Conservation (phyloP, 2,797 vertebrate species). For the Lepidocolaptes lacrymiger region DNA sequence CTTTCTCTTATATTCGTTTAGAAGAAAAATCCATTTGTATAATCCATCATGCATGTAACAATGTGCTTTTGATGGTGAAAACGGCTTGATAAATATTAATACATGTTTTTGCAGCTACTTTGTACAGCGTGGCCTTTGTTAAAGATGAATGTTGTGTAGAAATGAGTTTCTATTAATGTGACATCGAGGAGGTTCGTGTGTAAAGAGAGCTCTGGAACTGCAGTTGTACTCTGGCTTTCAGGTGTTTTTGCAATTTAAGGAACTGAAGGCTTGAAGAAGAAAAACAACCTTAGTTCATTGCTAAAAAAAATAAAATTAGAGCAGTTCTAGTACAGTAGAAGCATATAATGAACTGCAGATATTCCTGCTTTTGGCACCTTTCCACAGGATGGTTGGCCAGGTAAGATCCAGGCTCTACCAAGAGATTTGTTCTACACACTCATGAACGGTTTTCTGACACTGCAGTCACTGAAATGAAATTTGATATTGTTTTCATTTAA, state of each 20-base stretch:
- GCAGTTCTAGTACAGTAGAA: neutral
- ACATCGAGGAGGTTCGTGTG: slow-evolving; percentile 19
- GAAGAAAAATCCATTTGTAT: slow-evolving; percentile 71
- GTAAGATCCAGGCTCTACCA: neutral
- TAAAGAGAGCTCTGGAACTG: slow-evolving; percentile 18
- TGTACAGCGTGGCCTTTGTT: slow-evolving; percentile 51
- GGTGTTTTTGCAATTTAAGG: slow-evolving; percentile 7
- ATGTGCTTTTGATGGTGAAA: slow-evolving; percentile 72
- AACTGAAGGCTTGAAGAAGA: slow-evolving; percentile 10
- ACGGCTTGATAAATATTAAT: slow-evolving; percentile 79
- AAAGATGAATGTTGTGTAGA: slow-evolving; percentile 55
- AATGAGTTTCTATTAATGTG: slow-evolving; percentile 59
- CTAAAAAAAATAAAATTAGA: neutral
- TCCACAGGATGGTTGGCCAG: neutral
- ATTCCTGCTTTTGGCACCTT: neutral
- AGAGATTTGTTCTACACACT: neutral
- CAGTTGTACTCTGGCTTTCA: neutral
- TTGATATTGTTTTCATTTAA: slow-evolving; percentile 29
- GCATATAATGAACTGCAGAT: neutral
- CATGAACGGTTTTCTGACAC: neutral
- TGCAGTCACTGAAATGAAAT: neutral
- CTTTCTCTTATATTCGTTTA: slow-evolving; percentile 69
- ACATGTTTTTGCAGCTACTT: slow-evolving; percentile 44
- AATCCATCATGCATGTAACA: slow-evolving; percentile 71
- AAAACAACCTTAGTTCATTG: neutral